Conservation (phyloP, 1,140 invertebrate species). For the Teleogryllus occipitalis region DNA sequence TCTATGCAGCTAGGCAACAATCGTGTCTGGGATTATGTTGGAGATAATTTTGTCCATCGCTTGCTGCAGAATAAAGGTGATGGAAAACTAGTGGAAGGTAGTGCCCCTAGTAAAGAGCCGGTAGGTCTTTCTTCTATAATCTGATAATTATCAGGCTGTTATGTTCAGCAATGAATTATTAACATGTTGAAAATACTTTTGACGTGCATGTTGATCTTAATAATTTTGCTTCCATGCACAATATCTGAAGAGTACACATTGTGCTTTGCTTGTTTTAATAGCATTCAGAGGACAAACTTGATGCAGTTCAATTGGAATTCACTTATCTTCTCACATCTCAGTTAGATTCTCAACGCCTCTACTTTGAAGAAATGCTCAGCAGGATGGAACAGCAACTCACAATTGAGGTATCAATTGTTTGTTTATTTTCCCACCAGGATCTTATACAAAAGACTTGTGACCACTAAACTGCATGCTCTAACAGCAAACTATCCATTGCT, state of each 20-base stretch:
- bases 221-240: not conserved
- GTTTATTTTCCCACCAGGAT: not conserved
- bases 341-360: conserved; percentile 85
- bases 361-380: conserved; percentile 79
- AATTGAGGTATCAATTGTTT: conserved; percentile 19
- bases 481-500: not conserved
- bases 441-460: not conserved
- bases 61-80: conserved; percentile 94
- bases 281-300: conserved; percentile 76
- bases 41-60: conserved; percentile 96
- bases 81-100: conserved; percentile 86
- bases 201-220: not conserved
- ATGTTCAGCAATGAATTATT: too few relatives aligned
- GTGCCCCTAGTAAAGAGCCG: conserved; percentile 36
- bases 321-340: conserved; percentile 96
- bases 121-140: not conserved
- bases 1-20: conserved; percentile 93
- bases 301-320: conserved; percentile 90
- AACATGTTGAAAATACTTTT: too few relatives aligned
- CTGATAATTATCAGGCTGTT: too few relatives aligned
- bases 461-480: not conserved
- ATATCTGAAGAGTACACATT: not conserved
- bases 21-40: conserved; percentile 96
- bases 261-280: conserved; percentile 24
- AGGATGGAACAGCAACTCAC: conserved; percentile 42